Percentiles rank a stretch among this genome's conserved stretches.
phyloP scores from a whole-genome alignment of 2,888 invertebrate genomes.

The Aricia artaxerxes region DNA sequence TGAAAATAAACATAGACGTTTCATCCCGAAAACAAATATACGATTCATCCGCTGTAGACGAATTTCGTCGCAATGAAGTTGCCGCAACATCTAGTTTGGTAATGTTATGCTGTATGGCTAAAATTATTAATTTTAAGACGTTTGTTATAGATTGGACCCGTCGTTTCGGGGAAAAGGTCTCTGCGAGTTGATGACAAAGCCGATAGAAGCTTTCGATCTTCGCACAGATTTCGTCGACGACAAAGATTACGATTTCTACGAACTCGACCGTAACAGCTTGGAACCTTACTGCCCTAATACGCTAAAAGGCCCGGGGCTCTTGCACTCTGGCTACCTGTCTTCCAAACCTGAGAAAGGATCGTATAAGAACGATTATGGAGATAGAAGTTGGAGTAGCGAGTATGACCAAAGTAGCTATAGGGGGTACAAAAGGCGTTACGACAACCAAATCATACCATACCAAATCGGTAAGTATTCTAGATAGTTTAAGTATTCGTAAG shows the following conservation, averaged over 20 bases:
- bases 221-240: slow-evolving; percentile 82
- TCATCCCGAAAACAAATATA: too few species aligned
- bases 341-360: slow-evolving; percentile 59
- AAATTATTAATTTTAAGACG: neutral
- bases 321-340: slow-evolving; percentile 71
- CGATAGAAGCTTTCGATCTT: slow-evolving; percentile 85
- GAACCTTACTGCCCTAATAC: slow-evolving; percentile 81
- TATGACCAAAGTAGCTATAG: slow-evolving; percentile 48
- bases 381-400: slow-evolving; percentile 51
- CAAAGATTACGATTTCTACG: slow-evolving; percentile 89
- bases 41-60: too few species aligned
- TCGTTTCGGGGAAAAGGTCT: slow-evolving; percentile 86
- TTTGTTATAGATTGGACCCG: slow-evolving; percentile 81
- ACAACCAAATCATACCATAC: slow-evolving; percentile 76
- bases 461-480: slow-evolving; percentile 66
- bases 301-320: slow-evolving; percentile 60
- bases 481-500: slow-evolving; percentile 34
- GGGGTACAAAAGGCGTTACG: slow-evolving; percentile 53
- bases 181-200: slow-evolving; percentile 88
- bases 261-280: slow-evolving; percentile 85
- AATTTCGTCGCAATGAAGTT: too few species aligned
- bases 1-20: too few species aligned
- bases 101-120: too few species aligned
- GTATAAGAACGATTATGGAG: slow-evolving; percentile 48
- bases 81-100: too few species aligned